Base-by-base conservation (phyloP, 2,888 invertebrate species). In the Agonopterix subpropinquella region DNA sequence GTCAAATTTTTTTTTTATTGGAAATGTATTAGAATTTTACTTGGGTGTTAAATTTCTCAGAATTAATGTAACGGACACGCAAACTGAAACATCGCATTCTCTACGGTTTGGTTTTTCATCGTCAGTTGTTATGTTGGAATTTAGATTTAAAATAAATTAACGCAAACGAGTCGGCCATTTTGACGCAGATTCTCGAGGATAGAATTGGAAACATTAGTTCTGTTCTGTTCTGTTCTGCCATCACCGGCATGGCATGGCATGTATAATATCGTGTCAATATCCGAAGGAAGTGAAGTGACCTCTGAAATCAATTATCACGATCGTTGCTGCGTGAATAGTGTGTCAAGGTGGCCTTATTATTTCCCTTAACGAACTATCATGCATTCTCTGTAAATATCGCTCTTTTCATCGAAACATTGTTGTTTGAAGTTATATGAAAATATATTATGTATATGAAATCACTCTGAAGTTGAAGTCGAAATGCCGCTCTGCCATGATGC, bases 361-460 rank as follows among this genome's bases (percentile, higher is more conserved):
- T 68, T 69, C 57, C 58, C 58, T 60, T 56, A 53, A 51, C 49
- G 53, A 62, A 58, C 55, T 62, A 64, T 63, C 58, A 51, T 28
- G 28, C 28, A 28, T 64, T 66, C 64, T 61, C 57, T 75, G 68
- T 75, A 70, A 70, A 73, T 70, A 74, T 69, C 61, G 62, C 61
- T 63, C 51, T 59, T 53, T 55, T 66, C 65, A 58, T 61, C 54
- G 55, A 64, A 58, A 35, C 65, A 58, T 59, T 57, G 56, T 66
- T 64, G 60, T 64, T 54, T 61, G 51, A 59, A 59, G 53, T 63
- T 57, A 52, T 56, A 59, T 51, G 49, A 56, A 55, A 54, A 47
- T 47, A 52, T 53, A 47, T 47, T 46, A 51, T 49, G 47, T n/a
- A 28, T 28, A 28, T 44, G 43, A 39, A 44, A 47, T 45, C 35